Evolutionary conservation across 2,888 invertebrate genomes (phyloP).

Genomic region (Limenitis camilla): DNA sequence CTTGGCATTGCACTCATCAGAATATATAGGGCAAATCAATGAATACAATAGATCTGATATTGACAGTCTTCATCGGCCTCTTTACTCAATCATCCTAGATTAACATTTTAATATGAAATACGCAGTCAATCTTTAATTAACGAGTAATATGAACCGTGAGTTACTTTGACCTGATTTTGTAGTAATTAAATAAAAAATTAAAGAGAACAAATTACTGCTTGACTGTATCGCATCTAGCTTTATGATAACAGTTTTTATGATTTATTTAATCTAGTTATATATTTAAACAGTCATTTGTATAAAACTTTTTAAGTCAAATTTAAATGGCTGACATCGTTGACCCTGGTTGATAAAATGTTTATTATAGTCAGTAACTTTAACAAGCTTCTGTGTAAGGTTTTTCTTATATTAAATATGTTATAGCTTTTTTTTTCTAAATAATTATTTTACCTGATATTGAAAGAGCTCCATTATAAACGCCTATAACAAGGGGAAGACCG

Average conservation of each 20-base stretch:
- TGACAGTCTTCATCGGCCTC: slow-evolving; percentile 25
- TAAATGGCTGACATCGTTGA: too few relatives aligned
- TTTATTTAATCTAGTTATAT: too few relatives aligned
- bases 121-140: slow-evolving; percentile 15
- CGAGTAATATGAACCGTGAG: slow-evolving; percentile 21
- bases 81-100: slow-evolving; percentile 28
- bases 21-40: slow-evolving; percentile 28
- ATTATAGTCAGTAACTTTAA: too few relatives aligned
- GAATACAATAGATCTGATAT: slow-evolving; percentile 18
- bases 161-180: slow-evolving; percentile 17
- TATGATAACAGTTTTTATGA: too few relatives aligned
- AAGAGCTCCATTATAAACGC: slow-evolving; percentile 78
- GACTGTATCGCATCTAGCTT: too few relatives aligned
- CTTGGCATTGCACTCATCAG: slow-evolving; percentile 17
- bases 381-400: too few relatives aligned
- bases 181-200: neutral
- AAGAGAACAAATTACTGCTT: too few relatives aligned
- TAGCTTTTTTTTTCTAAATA: too few relatives aligned
- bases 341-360: too few relatives aligned
- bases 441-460: slow-evolving; percentile 74
- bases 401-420: too few relatives aligned
- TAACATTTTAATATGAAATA: slow-evolving; percentile 15
- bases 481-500: slow-evolving; percentile 80
- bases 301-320: too few relatives aligned
- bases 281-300: too few relatives aligned